Base-by-base conservation (phyloP, 2,888 invertebrate species). In the Mimas tiliae region DNA sequence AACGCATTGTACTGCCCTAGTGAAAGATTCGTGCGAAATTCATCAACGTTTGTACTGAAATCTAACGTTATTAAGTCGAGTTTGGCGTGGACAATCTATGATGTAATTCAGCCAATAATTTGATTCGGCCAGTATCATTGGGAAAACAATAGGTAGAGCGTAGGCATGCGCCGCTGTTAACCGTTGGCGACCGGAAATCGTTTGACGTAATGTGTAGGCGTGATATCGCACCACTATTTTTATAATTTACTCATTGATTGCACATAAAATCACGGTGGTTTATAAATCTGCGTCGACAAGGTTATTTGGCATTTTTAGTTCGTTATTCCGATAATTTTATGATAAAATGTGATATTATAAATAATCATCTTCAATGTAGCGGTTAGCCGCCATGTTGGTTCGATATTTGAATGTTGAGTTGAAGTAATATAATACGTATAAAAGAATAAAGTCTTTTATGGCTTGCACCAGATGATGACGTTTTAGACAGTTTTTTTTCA, bases 61-160 rank as follows among this genome's bases (percentile, higher is more conserved):
- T 63, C 38, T 51, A 16, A 19, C n/a, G 62, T 0, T 0, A 19
- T 84, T 88, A 72, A 75, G 84, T 70, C 65, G 69, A 68, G 65
- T 73, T 78, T 87, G 6, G 73, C 64, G 47, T 84, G 82, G 16
- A 14, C 11, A 27, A 16, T 16, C 63, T 53, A 66, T 73, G 70
- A 72, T 73, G 70, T 76, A 74, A 76, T 80, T 70, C 76, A 81
- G 84, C 90, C 90, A 91, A 92, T 92, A 92, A 93, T 91, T 93
- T 88, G 82, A 90, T 92, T 90, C 87, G 87, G 81, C 75, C 80
- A 81, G 84, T 88, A 87, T 88, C 87, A 87, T 86, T 89, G 88
- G 85, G 85, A 91, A 93, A 89, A 93, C 93, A 93, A 93, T 92
- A 81, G 86, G 70, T 74, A 72, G 74, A 70, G 74, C 73, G 76